Percentiles rank a stretch among this genome's conserved stretches.
phyloP scores from a whole-genome alignment of 2,888 invertebrate genomes.

The Tiphia femorata region DNA sequence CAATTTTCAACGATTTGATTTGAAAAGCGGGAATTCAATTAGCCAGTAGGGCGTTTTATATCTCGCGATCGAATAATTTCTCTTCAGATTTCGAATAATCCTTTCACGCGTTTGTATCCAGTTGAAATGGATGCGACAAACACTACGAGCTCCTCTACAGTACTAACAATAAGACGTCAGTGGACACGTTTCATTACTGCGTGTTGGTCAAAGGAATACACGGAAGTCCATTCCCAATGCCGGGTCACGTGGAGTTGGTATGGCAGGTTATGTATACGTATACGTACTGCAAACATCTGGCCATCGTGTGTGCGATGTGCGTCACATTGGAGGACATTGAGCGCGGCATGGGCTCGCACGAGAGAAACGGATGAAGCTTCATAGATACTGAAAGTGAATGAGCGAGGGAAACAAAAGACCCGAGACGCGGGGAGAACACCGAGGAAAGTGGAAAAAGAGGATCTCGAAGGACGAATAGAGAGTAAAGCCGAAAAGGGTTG shows the following conservation, averaged over 20 bases:
- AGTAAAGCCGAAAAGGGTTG: conserved; percentile 3
- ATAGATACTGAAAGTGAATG: neutral
- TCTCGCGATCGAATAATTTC: no score
- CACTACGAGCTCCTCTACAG: no score
- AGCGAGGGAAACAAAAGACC: neutral
- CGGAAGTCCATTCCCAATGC: conserved; percentile 10
- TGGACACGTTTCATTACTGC: conserved; percentile 29
- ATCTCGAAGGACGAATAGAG: neutral
- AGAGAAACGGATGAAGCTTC: no score
- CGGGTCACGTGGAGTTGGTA: conserved; percentile 20
- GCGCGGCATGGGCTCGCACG: conserved; percentile 1
- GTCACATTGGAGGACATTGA: conserved; percentile 21
- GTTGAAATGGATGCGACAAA: no score
- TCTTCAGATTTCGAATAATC: no score
- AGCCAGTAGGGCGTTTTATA: no score
- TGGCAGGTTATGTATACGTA: conserved; percentile 2
- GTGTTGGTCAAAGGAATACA: conserved; percentile 9
- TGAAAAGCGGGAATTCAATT: no score
- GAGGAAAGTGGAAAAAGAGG: neutral
- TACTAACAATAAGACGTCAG: conserved; percentile 18
- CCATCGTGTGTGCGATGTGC: conserved; percentile 16
- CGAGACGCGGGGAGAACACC: conserved; percentile 2
- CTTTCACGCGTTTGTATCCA: no score
- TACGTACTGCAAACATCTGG: conserved; percentile 10
- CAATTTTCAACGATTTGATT: neutral